Evolutionary conservation across 2,797 vertebrate species (phyloP).

Genomic region (Sphenodon punctatus): DNA sequence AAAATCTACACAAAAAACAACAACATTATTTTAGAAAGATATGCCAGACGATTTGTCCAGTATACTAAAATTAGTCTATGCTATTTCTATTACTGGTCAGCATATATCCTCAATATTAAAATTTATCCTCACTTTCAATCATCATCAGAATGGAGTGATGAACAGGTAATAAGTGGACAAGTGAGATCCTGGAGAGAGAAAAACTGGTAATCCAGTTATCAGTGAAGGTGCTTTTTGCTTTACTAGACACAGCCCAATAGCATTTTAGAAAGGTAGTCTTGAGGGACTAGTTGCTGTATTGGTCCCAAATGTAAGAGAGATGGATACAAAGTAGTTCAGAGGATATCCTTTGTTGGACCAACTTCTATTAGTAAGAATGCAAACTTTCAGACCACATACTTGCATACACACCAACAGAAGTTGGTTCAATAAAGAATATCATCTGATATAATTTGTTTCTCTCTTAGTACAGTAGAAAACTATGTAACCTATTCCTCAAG

Average conservation of each 20-base stretch:
- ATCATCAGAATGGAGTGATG: background rate
- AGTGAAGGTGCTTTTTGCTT: background rate
- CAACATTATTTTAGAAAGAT: background rate
- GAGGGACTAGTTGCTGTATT: too few relatives aligned
- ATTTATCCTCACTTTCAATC: too few relatives aligned
- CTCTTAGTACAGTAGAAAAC: background rate
- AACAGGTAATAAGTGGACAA: background rate
- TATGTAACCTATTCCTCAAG: background rate
- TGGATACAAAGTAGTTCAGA: too few relatives aligned
- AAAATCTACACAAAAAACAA: conserved; percentile 76
- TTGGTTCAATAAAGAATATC: too few relatives aligned
- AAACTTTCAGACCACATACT: too few relatives aligned
- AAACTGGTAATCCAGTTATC: background rate
- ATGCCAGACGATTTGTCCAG: background rate
- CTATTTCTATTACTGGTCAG: background rate
- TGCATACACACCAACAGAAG: too few relatives aligned
- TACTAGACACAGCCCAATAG: background rate
- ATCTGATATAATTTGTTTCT: too few relatives aligned
- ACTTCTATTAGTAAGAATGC: too few relatives aligned
- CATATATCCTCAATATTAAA: background rate
- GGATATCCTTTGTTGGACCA: too few relatives aligned
- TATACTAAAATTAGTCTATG: background rate
- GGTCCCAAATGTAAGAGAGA: too few relatives aligned
- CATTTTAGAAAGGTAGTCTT: too few relatives aligned
- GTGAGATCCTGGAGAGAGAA: too few relatives aligned